Conservation (phyloP, 2,797 vertebrate species). For the Urophycis tenuis region DNA sequence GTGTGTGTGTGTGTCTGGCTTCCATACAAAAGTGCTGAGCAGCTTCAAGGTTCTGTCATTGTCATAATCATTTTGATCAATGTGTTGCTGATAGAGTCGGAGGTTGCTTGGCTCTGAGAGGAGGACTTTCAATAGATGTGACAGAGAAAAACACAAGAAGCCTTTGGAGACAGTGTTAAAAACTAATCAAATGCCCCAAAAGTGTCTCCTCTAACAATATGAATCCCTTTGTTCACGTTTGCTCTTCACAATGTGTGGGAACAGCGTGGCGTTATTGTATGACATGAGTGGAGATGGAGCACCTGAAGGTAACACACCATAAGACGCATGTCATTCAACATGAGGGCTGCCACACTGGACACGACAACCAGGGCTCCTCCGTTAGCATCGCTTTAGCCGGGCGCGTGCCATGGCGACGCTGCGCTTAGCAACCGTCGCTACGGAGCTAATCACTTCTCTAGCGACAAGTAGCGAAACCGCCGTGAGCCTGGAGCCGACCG, state of each 20-base stretch:
- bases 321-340: not conserved
- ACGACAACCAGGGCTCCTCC: not conserved
- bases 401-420: not conserved
- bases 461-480: slow-evolving; percentile 24
- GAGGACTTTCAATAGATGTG: too few relatives aligned
- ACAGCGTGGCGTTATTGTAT: not conserved
- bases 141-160: too few relatives aligned
- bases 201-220: too few relatives aligned
- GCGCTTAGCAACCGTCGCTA: slow-evolving; percentile 11
- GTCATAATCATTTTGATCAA: too few relatives aligned
- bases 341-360: not conserved
- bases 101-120: too few relatives aligned
- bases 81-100: too few relatives aligned
- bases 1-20: not conserved
- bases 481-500: slow-evolving; percentile 27
- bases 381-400: not conserved
- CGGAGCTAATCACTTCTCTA: slow-evolving; percentile 19
- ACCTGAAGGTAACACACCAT: not conserved
- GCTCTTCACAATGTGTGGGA: not conserved
- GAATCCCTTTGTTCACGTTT: not conserved
- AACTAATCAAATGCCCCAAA: too few relatives aligned
- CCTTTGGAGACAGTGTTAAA: too few relatives aligned
- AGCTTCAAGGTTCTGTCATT: too few relatives aligned
- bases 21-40: not conserved
- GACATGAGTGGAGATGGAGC: not conserved